phyloP scores from a whole-genome alignment of 2,888 invertebrate genomes.

The Temnothorax unifasciatus region DNA sequence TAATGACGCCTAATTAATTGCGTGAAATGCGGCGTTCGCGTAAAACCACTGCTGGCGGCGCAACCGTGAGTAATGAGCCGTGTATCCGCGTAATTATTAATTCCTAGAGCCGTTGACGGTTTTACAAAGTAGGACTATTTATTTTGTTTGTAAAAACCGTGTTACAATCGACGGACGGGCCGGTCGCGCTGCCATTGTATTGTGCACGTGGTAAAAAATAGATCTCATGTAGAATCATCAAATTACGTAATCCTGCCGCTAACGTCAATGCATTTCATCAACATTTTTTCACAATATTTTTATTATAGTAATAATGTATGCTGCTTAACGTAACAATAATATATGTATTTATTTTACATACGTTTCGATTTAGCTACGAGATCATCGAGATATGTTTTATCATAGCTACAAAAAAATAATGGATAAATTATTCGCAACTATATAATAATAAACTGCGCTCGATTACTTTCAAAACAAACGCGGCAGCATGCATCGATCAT shows the following conservation, averaged over 20 bases:
- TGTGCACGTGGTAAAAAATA: constrained; percentile 12
- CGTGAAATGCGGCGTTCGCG: constrained; percentile 54
- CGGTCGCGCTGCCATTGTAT: background rate
- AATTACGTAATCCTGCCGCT: background rate
- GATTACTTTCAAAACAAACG: background rate
- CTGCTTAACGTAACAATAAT: background rate
- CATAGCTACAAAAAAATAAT: background rate
- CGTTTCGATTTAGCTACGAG: background rate
- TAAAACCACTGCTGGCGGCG: constrained; percentile 49
- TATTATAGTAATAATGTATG: background rate
- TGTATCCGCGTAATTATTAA: constrained; percentile 64
- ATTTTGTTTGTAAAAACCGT: constrained; percentile 2
- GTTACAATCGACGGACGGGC: constrained; percentile 7
- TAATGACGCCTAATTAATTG: constrained; percentile 70
- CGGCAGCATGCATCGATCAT: no score
- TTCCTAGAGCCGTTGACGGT: constrained; percentile 47
- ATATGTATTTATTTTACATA: constrained; percentile 13
- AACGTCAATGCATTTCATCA: constrained; percentile 1
- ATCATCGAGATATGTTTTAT: background rate
- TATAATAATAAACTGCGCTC: constrained; percentile 12
- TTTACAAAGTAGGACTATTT: constrained; percentile 21
- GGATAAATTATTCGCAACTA: background rate
- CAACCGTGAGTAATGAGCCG: constrained; percentile 66
- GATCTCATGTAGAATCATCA: constrained; percentile 33
- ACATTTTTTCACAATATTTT: background rate